A percentile compares a stretch with the other conserved stretches of the same genome.
These are phyloP conservation scores for Coregonus clupeaformis DNA, from an alignment of 2,113 vertebrate genomes.

Conservation along the genomic window DNA sequence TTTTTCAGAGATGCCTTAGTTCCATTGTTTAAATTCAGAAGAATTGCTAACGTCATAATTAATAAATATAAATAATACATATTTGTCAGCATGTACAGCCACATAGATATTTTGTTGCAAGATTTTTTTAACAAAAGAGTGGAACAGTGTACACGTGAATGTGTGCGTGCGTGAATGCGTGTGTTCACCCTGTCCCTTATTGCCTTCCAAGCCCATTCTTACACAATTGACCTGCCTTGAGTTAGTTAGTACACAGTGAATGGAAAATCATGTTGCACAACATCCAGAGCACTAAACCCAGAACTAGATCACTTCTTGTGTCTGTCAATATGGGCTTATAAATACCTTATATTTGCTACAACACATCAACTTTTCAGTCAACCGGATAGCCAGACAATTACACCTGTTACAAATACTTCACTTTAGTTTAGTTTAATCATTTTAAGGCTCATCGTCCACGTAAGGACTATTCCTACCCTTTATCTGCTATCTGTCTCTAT, in stretches of 20 bases:
- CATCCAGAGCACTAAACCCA: not conserved
- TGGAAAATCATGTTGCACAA: not conserved
- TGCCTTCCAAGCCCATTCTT: too few species aligned
- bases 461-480: constrained; percentile 18
- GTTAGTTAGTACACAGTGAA: too few species aligned
- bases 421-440: constrained; percentile 30
- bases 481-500: constrained; percentile 34
- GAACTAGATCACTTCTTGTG: too few species aligned
- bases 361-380: not conserved
- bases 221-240: too few species aligned
- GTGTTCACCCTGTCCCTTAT: too few species aligned
- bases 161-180: too few species aligned
- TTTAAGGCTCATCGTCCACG: constrained; percentile 2
- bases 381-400: not conserved
- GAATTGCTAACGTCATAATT: constrained; percentile 66
- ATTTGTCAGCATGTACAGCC: not conserved
- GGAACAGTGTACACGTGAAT: too few species aligned
- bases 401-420: constrained; percentile 1
- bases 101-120: too few species aligned
- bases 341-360: not conserved
- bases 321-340: too few species aligned
- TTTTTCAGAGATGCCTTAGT: not conserved
- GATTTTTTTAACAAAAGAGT: too few species aligned
- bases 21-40: constrained; percentile 70
- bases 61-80: constrained; percentile 45